Evolutionary conservation across 2,888 invertebrate genomes (phyloP).

Genomic region (Eupithecia abbreviata): DNA sequence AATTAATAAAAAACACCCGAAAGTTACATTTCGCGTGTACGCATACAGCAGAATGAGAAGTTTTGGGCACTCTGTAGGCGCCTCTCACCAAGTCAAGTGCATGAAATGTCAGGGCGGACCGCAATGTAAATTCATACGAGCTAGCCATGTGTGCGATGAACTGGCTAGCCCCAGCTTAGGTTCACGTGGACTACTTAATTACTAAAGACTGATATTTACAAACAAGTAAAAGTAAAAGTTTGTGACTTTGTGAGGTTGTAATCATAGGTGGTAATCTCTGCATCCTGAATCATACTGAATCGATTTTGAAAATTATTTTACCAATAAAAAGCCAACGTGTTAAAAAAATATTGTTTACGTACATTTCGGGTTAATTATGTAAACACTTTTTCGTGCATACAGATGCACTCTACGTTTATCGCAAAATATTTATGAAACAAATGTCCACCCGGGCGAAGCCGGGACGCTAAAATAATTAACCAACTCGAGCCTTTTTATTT

Average conservation of each 20-base stretch:
- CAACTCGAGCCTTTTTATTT: background rate
- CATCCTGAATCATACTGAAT: too few species aligned
- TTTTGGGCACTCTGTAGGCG: constrained; percentile 46
- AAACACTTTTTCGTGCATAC: too few species aligned
- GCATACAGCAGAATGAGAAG: constrained; percentile 45
- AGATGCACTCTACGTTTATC: too few species aligned
- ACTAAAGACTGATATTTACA: background rate
- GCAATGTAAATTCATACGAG: constrained; percentile 46
- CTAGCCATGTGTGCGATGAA: constrained; percentile 28
- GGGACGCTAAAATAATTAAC: too few species aligned
- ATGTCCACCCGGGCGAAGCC: background rate
- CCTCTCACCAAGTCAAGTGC: constrained; percentile 53
- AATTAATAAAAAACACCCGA: background rate
- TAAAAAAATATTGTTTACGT: too few species aligned
- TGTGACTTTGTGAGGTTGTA: too few species aligned
- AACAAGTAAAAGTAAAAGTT: background rate
- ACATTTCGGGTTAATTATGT: too few species aligned
- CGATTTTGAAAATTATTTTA: too few species aligned
- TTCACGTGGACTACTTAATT: background rate
- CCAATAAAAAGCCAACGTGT: too few species aligned
- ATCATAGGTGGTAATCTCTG: too few species aligned
- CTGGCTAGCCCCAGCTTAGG: background rate
- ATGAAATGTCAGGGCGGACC: constrained; percentile 73
- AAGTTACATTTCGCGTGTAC: constrained; percentile 2
- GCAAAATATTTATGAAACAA: too few species aligned